These are phyloP conservation scores for Celastrina argiolus DNA, from an alignment of 2,888 invertebrate species.

Conservation along the genomic window DNA sequence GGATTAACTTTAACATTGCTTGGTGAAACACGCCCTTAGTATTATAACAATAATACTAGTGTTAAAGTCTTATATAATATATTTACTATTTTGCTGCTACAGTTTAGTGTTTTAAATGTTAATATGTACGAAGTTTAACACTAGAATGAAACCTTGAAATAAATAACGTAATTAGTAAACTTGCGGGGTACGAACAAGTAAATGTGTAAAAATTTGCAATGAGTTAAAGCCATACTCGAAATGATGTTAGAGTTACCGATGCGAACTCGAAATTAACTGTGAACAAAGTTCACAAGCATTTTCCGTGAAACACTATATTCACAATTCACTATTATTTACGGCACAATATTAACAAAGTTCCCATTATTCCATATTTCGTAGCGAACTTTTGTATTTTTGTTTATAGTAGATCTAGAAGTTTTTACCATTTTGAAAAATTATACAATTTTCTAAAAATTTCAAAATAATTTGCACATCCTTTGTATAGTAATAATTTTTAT, in stretches of 20 bases:
- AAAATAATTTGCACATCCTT: too few species aligned
- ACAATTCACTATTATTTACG: too few species aligned
- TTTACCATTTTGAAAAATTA: too few species aligned
- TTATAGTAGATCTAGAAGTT: too few species aligned
- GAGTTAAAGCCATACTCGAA: not conserved
- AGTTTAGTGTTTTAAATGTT: not conserved
- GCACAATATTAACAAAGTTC: constrained; percentile 6
- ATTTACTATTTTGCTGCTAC: not conserved
- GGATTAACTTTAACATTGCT: too few species aligned
- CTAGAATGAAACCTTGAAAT: not conserved
- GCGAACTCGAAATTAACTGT: constrained; percentile 11
- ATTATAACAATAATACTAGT: too few species aligned
- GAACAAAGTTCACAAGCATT: not conserved
- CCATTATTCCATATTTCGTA: not conserved
- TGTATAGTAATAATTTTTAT: too few species aligned
- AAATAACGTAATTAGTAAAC: constrained; percentile 28
- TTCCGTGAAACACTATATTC: not conserved
- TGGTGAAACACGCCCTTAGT: too few species aligned
- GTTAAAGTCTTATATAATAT: too few species aligned
- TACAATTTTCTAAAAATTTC: too few species aligned
- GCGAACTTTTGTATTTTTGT: not conserved
- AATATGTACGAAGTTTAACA: not conserved
- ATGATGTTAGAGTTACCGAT: constrained; percentile 5
- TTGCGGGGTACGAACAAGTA: constrained; percentile 16
- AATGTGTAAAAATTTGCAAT: constrained; percentile 10